Base-by-base conservation (phyloP, 2,888 invertebrate genomes). In the Abscondita cerata region DNA sequence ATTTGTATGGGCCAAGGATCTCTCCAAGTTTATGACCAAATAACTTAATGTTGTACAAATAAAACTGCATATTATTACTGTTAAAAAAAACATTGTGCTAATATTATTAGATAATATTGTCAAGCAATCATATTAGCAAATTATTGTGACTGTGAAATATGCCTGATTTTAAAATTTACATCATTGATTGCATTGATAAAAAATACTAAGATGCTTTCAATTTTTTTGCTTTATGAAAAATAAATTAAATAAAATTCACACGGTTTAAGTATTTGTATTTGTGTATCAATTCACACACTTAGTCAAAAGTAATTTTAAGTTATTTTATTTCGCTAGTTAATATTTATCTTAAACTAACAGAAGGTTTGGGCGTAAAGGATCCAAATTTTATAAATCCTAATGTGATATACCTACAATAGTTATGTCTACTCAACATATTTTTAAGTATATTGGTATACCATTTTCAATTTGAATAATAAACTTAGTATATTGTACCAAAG, bases 11-110 rank as follows among this genome's bases (percentile, higher is more conserved):
- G 67, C 62, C 65, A 65, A 65, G 44, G 62, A 59, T 65, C 64
- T 66, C 64, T 64, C 59, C 55, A 65, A 20, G 13, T 50, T 25
- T 57, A 59, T 59, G 65, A 65, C 65, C 65, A 65, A 65, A 51
- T 65, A 57, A 55, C 52, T 54, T 65, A 58, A 54, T 53, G 57
- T 51, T 64, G 56, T 58, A 62, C 58, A 62, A 53, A 62, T 44
- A 25, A 34, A 47, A 56, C 16, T 61, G 36, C 34, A 53, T 57
- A 52, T 56, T 60, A 52, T 56, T 60, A 15, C 15, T 40, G 15
- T 40, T 40, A 40, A 12, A 25, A 25, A 25, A 25, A 25, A 25
- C 25, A 25, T 25, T 25, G 25, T 25, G 25, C 25, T 25, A 25
- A 25, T 2, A 25, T 25, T 25, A n/a, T n/a, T n/a, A n/a, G n/a